Percentiles rank a stretch among this genome's conserved stretches.
phyloP scores from a whole-genome alignment of 2,113 vertebrate genomes.

The Orientallactaga bullata region DNA sequence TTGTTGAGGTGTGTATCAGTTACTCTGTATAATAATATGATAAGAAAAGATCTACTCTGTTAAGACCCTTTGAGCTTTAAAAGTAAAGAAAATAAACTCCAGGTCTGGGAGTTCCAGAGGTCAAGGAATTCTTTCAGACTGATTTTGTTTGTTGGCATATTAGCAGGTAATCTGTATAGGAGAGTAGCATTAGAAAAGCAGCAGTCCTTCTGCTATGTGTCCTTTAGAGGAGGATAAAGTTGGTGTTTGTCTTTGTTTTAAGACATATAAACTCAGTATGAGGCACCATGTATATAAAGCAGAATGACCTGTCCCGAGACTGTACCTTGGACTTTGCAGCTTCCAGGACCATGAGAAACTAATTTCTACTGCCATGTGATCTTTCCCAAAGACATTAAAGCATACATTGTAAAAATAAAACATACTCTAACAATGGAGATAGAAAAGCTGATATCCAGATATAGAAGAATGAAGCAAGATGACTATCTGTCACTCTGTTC shows the following conservation, averaged over 20 bases:
- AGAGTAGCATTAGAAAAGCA: no score
- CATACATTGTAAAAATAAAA: neutral
- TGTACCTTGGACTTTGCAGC: no score
- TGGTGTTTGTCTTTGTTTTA: neutral
- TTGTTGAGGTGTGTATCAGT: neutral
- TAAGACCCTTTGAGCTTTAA: neutral
- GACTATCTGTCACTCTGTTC: neutral
- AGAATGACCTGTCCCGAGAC: neutral
- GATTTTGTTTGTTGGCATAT: neutral
- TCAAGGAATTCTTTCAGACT: neutral
- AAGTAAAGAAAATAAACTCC: neutral
- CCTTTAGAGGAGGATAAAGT: no score
- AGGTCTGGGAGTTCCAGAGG: neutral
- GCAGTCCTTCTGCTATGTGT: no score
- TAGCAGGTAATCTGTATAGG: no score
- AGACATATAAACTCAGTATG: neutral
- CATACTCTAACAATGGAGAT: neutral
- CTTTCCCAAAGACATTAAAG: neutral
- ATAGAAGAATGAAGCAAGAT: neutral
- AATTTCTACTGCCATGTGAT: neutral
- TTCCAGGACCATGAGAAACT: neutral
- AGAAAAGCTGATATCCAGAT: neutral
- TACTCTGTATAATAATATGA: neutral
- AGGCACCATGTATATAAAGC: neutral
- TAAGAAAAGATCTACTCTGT: no score